Base-by-base conservation (phyloP, 2,113 vertebrate genomes). In the Pan troglodytes region DNA sequence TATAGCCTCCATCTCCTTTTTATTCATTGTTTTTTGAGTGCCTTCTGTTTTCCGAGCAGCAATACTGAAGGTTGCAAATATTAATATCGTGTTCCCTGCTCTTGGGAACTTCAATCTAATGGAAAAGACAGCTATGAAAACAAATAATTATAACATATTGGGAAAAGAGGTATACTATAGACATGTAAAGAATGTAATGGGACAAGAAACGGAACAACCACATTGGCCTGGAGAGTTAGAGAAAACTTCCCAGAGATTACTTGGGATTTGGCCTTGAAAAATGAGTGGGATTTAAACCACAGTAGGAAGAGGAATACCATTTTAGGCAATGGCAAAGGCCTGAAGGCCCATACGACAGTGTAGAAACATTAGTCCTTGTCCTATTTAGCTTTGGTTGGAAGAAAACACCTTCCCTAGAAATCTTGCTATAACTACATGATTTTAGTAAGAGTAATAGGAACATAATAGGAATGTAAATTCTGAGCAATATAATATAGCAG, bases 51-150 rank as follows among this genome's bases (percentile, higher is more conserved):
- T 75, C 61, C 1, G 93, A 82, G 35, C 2, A 83, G 12, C 27
- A 75, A 57, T 45, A 61, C 13, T 57, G 38, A 59, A 38, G 22
- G 18, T 64, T 91, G 10, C 35, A 91, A 87, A 83, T n/a, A 27
- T 30, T 85, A 89, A 40, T 11, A 78, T 52, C 61, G 11, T 64
- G 16, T 48, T 45, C 16, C 48, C 14, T 35, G 17, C 11, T 52
- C 55, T 78, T 94, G 59, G 87, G 27, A 81, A n/a, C 55, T 90
- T 68, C 30, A 52, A 16, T 67, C 3, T 93, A 95, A 93, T 95
- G 27, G 40, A 30, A 83, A 94, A 93, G 76, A 35, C 8, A 78
- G 8, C 13, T 83, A 45, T 50, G 12, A 68, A 95, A 95, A 93
- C 38, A 95, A 88, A 35, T 72, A 16, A 68, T 80, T 57, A 30